Evolutionary conservation across 1,140 invertebrate genomes (phyloP).

Genomic region (Arctopsyche grandis): DNA sequence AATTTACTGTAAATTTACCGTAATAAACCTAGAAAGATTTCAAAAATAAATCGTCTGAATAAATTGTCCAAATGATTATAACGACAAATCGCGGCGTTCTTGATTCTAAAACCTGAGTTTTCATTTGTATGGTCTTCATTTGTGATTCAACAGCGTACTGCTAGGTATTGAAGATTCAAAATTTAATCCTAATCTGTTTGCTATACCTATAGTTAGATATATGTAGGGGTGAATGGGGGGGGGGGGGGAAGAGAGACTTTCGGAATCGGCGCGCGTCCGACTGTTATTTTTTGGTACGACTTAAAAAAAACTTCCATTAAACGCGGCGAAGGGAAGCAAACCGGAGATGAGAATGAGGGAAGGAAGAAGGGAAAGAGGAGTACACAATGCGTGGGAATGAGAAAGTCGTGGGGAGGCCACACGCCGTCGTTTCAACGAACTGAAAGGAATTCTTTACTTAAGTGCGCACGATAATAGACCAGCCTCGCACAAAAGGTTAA

Average conservation of each 20-base stretch:
- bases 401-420: neutral
- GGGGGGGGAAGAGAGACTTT: neutral
- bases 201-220: neutral
- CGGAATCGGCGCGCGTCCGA: conserved; percentile 13
- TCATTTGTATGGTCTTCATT: too few relatives aligned
- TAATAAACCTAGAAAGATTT: too few relatives aligned
- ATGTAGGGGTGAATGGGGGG: neutral
- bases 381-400: neutral
- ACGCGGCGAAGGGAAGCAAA: conserved; percentile 1
- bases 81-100: too few relatives aligned
- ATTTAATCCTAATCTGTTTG: neutral
- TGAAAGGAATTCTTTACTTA: conserved; percentile 22
- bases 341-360: conserved; percentile 9
- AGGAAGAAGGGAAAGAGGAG: neutral
- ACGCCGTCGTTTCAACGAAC: neutral
- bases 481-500: neutral
- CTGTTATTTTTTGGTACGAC: conserved; percentile 17
- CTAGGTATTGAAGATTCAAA: neutral
- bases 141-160: neutral
- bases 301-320: conserved; percentile 32
- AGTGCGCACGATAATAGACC: conserved; percentile 16
- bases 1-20: too few relatives aligned
- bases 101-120: too few relatives aligned
- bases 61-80: too few relatives aligned
- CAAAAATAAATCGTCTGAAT: too few relatives aligned